phyloP scores from a whole-genome alignment of 2,888 invertebrate genomes.

The Mesorhabditis sp. region DNA sequence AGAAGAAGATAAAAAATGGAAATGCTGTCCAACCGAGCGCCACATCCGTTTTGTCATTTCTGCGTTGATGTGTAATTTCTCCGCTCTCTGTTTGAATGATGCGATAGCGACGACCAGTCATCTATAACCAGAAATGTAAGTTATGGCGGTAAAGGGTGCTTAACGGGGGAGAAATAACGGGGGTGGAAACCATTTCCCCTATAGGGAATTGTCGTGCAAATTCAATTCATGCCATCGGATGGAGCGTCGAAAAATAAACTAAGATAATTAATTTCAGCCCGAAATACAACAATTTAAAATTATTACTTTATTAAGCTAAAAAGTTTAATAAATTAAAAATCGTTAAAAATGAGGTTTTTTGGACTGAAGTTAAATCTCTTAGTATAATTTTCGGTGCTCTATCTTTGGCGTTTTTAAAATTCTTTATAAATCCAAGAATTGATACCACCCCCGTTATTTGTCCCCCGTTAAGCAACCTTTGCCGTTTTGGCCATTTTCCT shows the following conservation, averaged over 20 bases:
- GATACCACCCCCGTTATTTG: neutral
- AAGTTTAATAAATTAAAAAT: too few relatives aligned
- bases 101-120: constrained; percentile 91
- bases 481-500: neutral
- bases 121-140: constrained; percentile 63
- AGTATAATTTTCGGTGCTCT: too few relatives aligned
- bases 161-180: too few relatives aligned
- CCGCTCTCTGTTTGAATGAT: constrained; percentile 81
- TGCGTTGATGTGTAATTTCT: constrained; percentile 83
- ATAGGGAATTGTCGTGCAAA: too few relatives aligned
- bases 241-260: too few relatives aligned
- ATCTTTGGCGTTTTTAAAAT: neutral
- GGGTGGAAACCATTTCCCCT: too few relatives aligned
- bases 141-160: neutral
- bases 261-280: too few relatives aligned
- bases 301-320: too few relatives aligned
- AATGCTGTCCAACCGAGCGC: constrained; percentile 67
- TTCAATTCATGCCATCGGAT: too few relatives aligned
- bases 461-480: neutral
- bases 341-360: too few relatives aligned
- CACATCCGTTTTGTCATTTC: constrained; percentile 80
- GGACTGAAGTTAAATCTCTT: too few relatives aligned
- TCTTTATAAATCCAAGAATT: neutral
- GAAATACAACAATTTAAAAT: too few relatives aligned
- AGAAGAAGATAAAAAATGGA: neutral